A percentile compares a stretch with the other conserved stretches of the same genome.
These are phyloP conservation scores for Microchrysa polita DNA, from an alignment of 2,888 invertebrate genomes.

Conservation along the genomic window DNA sequence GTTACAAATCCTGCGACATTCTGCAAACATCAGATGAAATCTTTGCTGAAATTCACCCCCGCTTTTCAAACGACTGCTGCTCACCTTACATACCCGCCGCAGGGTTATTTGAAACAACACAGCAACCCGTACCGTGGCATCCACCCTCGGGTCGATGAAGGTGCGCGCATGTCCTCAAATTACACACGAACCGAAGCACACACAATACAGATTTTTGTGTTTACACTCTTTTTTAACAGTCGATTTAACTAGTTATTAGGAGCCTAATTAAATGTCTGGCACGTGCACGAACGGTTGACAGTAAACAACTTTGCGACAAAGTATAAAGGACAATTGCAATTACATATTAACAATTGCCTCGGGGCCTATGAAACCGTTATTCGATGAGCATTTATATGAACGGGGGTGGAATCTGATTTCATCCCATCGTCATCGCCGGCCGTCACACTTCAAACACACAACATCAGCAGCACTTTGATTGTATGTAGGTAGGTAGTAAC, in stretches of 20 bases:
- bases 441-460: constrained; percentile 3
- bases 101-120: not conserved
- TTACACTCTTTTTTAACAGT: constrained; percentile 50
- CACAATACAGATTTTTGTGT: constrained; percentile 19
- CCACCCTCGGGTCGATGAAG: constrained; percentile 21
- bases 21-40: too few species aligned
- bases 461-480: too few species aligned
- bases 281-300: constrained; percentile 51
- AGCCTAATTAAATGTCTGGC: constrained; percentile 54
- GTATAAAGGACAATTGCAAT: constrained; percentile 21
- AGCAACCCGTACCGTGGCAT: not conserved
- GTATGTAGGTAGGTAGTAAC: too few species aligned
- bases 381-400: not conserved
- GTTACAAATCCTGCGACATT: too few species aligned
- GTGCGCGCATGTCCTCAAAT: constrained; percentile 41
- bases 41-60: constrained; percentile 7
- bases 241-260: constrained; percentile 51
- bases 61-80: constrained; percentile 23
- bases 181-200: constrained; percentile 35
- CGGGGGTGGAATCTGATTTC: not conserved
- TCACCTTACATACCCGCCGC: not conserved
- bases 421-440: too few species aligned
- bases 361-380: constrained; percentile 22
- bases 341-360: constrained; percentile 15
- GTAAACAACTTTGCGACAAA: constrained; percentile 44